phyloP scores from a whole-genome alignment of 2,888 invertebrate species.

The Caenorhabditis sinica region DNA sequence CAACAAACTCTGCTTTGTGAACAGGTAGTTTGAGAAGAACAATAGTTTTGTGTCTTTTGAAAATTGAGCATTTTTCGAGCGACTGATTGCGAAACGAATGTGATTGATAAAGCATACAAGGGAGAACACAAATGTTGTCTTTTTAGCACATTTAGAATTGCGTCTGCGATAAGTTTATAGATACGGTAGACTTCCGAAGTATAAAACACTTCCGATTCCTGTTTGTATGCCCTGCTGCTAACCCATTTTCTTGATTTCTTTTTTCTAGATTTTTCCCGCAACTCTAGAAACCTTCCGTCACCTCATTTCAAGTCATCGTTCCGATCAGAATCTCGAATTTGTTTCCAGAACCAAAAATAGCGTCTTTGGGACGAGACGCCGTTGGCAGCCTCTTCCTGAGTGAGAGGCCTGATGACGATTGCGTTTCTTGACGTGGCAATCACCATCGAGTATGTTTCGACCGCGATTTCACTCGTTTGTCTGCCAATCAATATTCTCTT shows the following conservation, averaged over 20 bases:
- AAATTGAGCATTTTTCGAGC: not conserved
- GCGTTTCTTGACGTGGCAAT: slow-evolving; percentile 64
- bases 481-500: slow-evolving; percentile 76
- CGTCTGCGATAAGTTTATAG: not conserved
- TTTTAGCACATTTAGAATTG: not conserved
- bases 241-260: too few species aligned
- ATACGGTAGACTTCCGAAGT: too few species aligned
- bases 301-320: not conserved
- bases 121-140: not conserved
- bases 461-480: slow-evolving; percentile 70
- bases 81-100: not conserved
- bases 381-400: slow-evolving; percentile 30
- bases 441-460: slow-evolving; percentile 72
- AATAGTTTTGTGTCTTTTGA: too few species aligned
- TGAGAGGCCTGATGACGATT: slow-evolving; percentile 59
- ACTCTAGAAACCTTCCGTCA: not conserved
- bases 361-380: slow-evolving; percentile 37
- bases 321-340: not conserved
- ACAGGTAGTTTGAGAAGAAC: too few species aligned
- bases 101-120: not conserved
- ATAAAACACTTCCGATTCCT: too few species aligned
- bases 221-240: too few species aligned
- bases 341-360: slow-evolving; percentile 46
- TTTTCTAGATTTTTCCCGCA: too few species aligned
- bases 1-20: too few species aligned